Evolutionary conservation across 53 echinoderm and acorn worm genomes (phyloP).

Genomic region (Echinometra lucunter): DNA sequence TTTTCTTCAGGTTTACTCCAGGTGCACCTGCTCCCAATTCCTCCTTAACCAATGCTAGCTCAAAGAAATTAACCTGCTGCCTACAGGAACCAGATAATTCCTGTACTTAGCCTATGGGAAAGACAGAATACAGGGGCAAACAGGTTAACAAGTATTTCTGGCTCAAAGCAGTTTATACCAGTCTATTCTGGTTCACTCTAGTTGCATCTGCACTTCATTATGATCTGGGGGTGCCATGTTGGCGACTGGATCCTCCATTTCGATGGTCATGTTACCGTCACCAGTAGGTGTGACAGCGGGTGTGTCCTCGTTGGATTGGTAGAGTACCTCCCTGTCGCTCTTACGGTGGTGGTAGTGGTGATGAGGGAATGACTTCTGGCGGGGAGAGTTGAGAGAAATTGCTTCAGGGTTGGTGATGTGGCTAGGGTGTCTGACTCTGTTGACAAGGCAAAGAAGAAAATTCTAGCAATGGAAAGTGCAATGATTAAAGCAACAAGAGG

Average conservation of each 20-base stretch:
- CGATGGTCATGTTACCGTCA: constrained; percentile 49
- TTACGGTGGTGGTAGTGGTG: constrained; percentile 60
- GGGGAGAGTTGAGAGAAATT: constrained; percentile 27
- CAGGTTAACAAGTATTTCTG: neutral
- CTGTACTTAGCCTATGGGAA: too few relatives aligned
- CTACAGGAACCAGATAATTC: too few relatives aligned
- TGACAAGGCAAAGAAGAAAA: constrained; percentile 45
- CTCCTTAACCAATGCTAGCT: neutral
- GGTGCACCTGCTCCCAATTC: neutral
- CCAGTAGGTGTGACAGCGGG: constrained; percentile 49
- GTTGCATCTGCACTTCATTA: constrained; percentile 35
- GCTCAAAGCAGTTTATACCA: neutral
- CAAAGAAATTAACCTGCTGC: neutral
- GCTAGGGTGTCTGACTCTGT: constrained; percentile 9
- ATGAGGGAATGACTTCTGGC: constrained; percentile 25
- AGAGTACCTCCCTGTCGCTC: constrained; percentile 66
- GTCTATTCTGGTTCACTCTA: constrained; percentile 44
- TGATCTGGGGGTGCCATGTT: constrained; percentile 28
- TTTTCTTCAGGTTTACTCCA: neutral
- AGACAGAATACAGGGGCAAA: too few relatives aligned
- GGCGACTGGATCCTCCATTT: constrained; percentile 54
- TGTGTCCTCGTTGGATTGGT: constrained; percentile 68
- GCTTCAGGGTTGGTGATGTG: constrained; percentile 11
- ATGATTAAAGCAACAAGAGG: neutral
- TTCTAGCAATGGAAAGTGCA: neutral